Base-by-base conservation (phyloP, 2,797 vertebrate genomes). In the Anguilla megastoma region DNA sequence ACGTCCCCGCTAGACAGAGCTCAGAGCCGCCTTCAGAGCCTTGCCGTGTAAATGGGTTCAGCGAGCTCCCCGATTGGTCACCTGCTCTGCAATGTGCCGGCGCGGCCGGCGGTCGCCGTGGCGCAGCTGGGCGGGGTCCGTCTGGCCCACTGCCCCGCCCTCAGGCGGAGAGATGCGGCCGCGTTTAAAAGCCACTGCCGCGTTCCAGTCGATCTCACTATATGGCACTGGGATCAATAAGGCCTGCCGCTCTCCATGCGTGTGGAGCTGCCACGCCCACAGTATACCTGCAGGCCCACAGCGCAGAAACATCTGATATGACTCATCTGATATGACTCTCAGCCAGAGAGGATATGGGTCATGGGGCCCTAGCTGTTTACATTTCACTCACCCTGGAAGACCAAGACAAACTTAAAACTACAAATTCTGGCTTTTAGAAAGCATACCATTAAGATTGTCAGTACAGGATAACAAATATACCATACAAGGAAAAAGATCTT, bases 11-110 rank as follows among this genome's bases (percentile, higher is more conserved):
- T 45, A n/a, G 66, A 24, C 10, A 18, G 56, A 58, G 27, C 14
- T n/a, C 82, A 84, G 83, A 83, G 41, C 85, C 74, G 86, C 86
- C 14, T 12, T 86, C 83, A 50, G 45, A 86, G 36, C 45, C 79
- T 48, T 79, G 58, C 52, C 76, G 69, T 56, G 76, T 79, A 66
- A 33, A 27, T 10, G 33, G 56, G 56, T 6, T 83, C 58, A 3
- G 58, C 41, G 27, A 48, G 33, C 80, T 36, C 80, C 14, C 9
- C 41, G 41, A 41, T 56, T n/a, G 48, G 86, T 84, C 24, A 58
- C 79, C 80, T 24, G 83, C 18, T n/a, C n/a, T 6, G 52, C 69
- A 33, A 86, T 74, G 52, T 85, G 84, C 85, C n/a, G 1, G 24
- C 84, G 45, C 2, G 45, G 87, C 33, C 69, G 80, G 24, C 27